Conservation (phyloP, 1,140 invertebrate genomes). For the Drosophila sechellia region DNA sequence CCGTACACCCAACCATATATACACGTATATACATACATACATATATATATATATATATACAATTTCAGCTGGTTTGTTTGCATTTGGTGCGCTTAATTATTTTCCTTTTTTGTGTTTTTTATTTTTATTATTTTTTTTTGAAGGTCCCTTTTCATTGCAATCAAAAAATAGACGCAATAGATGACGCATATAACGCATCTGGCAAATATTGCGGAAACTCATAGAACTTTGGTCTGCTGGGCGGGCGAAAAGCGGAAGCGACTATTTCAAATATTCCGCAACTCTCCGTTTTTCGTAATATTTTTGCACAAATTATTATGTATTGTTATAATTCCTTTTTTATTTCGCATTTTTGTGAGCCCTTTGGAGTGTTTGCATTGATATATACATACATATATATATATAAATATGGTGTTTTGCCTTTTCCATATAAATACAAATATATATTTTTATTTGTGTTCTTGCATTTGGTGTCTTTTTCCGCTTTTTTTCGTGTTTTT, state of each 20-base stretch:
- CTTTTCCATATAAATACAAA: neutral
- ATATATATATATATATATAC: slow-evolving; percentile 16
- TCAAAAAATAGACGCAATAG: slow-evolving; percentile 75
- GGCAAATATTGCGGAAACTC: slow-evolving; percentile 32
- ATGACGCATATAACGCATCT: slow-evolving; percentile 74
- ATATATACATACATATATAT: slow-evolving; percentile 35
- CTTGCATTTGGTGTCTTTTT: slow-evolving; percentile 8
- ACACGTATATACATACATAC: slow-evolving; percentile 1
- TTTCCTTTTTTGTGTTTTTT: slow-evolving; percentile 7
- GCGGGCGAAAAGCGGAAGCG: slow-evolving; percentile 42
- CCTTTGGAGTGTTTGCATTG: slow-evolving; percentile 36
- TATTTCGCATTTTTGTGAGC: slow-evolving; percentile 21
- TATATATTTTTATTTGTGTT: slow-evolving; percentile 6
- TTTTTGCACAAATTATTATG: slow-evolving; percentile 79
- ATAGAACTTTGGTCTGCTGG: slow-evolving; percentile 11
- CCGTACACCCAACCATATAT: neutral
- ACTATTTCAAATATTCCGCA: slow-evolving; percentile 68
- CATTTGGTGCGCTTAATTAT: slow-evolving; percentile 45
- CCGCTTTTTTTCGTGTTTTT: neutral
- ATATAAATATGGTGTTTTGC: neutral
- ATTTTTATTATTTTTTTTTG: slow-evolving; percentile 23
- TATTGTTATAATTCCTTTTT: slow-evolving; percentile 74
- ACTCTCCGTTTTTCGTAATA: slow-evolving; percentile 56
- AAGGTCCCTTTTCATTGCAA: slow-evolving; percentile 19
- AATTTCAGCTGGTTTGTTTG: slow-evolving; percentile 52